Evolutionary conservation across 2,797 vertebrate species (phyloP).

Genomic region (Rhinoraja longicauda): DNA sequence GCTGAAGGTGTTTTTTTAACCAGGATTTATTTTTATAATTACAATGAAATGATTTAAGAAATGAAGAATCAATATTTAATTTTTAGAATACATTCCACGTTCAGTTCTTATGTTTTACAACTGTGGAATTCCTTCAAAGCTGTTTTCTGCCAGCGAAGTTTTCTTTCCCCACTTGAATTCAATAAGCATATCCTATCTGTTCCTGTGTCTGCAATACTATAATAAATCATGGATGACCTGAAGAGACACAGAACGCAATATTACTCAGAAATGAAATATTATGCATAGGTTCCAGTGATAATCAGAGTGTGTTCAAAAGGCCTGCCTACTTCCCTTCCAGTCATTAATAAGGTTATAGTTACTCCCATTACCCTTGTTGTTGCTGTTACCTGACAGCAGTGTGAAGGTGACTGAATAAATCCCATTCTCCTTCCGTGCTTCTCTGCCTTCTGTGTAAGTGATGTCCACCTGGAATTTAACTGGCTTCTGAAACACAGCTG

Average conservation of each 20-base stretch:
- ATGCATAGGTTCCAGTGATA: slow-evolving; percentile 14
- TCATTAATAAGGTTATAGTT: slow-evolving; percentile 21
- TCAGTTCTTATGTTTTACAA: not conserved
- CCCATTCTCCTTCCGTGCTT: slow-evolving; percentile 87
- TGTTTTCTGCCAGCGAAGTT: not conserved
- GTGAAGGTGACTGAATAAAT: slow-evolving; percentile 98
- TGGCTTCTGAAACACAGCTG: slow-evolving; percentile 96
- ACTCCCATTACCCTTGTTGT: slow-evolving; percentile 26
- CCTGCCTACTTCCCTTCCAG: slow-evolving; percentile 12
- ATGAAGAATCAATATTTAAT: not conserved
- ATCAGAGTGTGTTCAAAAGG: not conserved
- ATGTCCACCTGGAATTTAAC: slow-evolving; percentile 98
- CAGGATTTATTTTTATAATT: not conserved
- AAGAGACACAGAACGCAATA: slow-evolving; percentile 5
- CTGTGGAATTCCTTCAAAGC: not conserved
- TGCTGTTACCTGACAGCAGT: slow-evolving; percentile 81
- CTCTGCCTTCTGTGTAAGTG: slow-evolving; percentile 91
- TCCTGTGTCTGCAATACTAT: not conserved
- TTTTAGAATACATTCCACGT: not conserved
- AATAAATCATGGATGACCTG: slow-evolving; percentile 17
- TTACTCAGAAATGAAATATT: slow-evolving; percentile 24
- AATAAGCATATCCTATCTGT: slow-evolving; percentile 8
- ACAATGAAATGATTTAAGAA: not conserved
- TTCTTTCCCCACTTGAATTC: not conserved
- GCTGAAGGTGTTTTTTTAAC: not conserved